Base-by-base conservation (phyloP, 37 sponge, comb jelly and placozoan species). In the Halisarca cf. caerulea region DNA sequence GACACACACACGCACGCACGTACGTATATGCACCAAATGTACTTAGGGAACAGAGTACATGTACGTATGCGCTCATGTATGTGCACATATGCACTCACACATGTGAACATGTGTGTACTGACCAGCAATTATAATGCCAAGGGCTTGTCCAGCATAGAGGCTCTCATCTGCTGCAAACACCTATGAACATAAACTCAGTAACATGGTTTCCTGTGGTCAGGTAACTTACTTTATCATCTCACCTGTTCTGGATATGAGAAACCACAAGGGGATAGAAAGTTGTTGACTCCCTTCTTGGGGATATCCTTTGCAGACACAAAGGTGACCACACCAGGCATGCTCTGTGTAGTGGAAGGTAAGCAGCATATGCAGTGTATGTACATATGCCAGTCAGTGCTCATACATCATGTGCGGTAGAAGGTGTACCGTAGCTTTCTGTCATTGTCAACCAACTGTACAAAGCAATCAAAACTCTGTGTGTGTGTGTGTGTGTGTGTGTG, bases 61-160 rank as follows among this genome's bases (percentile, higher is more conserved):
- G 57, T 55, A 20, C 57, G 17, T 11, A 20, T 20, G 57, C 11
- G 17, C 17, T 20, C 17, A 17, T 55, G 17, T 55, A 55, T 55
- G 17, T 20, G 11, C 57, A 55, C 57, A 55, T 23, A 62, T 62
- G 25, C 64, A n/a, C 30, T 30, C 18, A 37, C 34, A 28, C 43
- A 73, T 39, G 43, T 6, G 11, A 11, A 47, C 11, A 47, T 11
- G 51, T 47, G 11, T 14, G 51, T 11, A 47, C 6, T 47, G 4
- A 92, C 92, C 92, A 59, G 95, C 95, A 23, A 94, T 37, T 3
- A 91, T 86, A 4, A 94, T 39, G n/a, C 88, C 95, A 41, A 91
- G 80, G 28, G 95, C 89, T 32, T 94, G 95, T 28, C 95, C 95
- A 58, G 92, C 87, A 85, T 85, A 94, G 53, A 79, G 59, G 0